These are phyloP conservation scores for Agriopis leucophaearia DNA, from an alignment of 2,888 invertebrate species.

Conservation along the genomic window DNA sequence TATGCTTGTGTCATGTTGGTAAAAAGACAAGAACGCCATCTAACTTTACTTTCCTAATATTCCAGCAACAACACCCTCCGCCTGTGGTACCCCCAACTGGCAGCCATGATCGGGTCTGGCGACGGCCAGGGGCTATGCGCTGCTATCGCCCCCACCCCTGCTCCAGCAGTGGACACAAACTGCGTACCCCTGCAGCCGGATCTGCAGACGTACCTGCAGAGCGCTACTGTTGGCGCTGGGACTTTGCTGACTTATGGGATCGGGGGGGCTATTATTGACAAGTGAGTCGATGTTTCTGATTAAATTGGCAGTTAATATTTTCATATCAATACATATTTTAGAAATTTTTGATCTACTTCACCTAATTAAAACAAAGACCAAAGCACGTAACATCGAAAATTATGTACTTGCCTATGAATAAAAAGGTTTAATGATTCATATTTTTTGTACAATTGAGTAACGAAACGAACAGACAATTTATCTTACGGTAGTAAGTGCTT, in stretches of 20 bases:
- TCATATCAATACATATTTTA: too few relatives aligned
- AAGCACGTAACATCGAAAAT: too few relatives aligned
- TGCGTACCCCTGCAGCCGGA: conserved; percentile 81
- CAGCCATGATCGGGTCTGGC: conserved; percentile 87
- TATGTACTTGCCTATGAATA: too few relatives aligned
- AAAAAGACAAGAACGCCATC: background rate
- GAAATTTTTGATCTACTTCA: too few relatives aligned
- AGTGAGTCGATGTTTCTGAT: conserved; percentile 50
- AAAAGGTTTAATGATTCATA: too few relatives aligned
- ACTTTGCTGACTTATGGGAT: conserved; percentile 88
- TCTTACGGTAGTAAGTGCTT: too few relatives aligned
- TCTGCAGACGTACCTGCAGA: conserved; percentile 89
- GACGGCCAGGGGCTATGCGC: conserved; percentile 67
- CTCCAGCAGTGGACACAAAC: conserved; percentile 41
- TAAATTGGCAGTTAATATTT: too few relatives aligned
- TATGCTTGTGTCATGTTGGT: background rate
- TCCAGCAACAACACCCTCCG: conserved; percentile 91
- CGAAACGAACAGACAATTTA: too few relatives aligned
- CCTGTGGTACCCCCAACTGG: conserved; percentile 95
- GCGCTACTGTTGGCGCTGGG: conserved; percentile 88
- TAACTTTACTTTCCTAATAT: background rate
- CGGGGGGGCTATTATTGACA: conserved; percentile 77
- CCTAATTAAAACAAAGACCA: too few relatives aligned
- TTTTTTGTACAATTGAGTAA: too few relatives aligned
- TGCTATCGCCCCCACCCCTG: conserved; percentile 64